phyloP scores from a whole-genome alignment of 2,888 invertebrate genomes.

The Drosophila algonquin region DNA sequence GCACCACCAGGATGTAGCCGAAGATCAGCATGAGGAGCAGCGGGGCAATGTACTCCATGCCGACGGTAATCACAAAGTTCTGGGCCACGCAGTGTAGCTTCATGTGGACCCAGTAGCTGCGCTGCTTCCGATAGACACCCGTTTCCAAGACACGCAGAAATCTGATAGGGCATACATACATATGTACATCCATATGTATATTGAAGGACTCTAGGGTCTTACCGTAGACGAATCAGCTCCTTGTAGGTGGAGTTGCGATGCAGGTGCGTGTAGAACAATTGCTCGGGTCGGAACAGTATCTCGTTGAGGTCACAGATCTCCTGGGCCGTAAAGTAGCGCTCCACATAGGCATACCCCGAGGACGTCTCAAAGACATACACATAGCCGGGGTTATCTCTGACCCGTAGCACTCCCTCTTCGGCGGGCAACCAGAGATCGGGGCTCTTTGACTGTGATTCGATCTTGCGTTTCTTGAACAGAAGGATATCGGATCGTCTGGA shows the following conservation, averaged over 20 bases:
- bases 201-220: not conserved
- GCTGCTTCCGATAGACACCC: conserved; percentile 76
- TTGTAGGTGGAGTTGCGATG: conserved; percentile 80
- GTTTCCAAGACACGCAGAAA: conserved; percentile 76
- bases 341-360: conserved; percentile 73
- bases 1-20: conserved; percentile 64
- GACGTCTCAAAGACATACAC: conserved; percentile 78
- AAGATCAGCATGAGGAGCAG: conserved; percentile 77
- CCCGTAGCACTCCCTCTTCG: conserved; percentile 73
- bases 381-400: conserved; percentile 79
- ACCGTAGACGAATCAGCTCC: conserved; percentile 80
- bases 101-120: conserved; percentile 73
- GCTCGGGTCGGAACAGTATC: conserved; percentile 73
- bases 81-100: conserved; percentile 77
- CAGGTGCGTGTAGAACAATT: conserved; percentile 63
- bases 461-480: conserved; percentile 64
- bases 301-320: conserved; percentile 83
- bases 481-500: conserved; percentile 68
- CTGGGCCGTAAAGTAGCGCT: conserved; percentile 70
- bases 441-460: conserved; percentile 54
- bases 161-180: conserved; percentile 46
- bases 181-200: not conserved
- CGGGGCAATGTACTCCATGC: conserved; percentile 82
- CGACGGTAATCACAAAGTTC: conserved; percentile 77
- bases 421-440: conserved; percentile 72